Evolutionary conservation across 2,113 vertebrate species (phyloP), one percentile per base, ranked within the genome.

Genomic region (Asarcornis scutulata): DNA sequence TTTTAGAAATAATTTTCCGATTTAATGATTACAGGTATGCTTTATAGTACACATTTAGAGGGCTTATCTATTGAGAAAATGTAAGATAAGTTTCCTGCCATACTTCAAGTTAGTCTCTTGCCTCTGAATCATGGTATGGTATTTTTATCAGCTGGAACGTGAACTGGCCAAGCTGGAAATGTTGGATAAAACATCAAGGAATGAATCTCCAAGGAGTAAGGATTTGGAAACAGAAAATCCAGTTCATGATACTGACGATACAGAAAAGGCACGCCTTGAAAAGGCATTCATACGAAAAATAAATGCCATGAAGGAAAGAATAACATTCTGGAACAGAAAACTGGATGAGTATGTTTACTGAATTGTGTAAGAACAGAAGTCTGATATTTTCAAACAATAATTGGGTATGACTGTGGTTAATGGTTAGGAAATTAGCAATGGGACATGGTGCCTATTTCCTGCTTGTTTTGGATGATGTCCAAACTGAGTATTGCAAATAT

Each of bases 341-440:
- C 76, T 98, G 64, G 95, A 98, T 88, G 96, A 98, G 98, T 98
- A 96, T 86, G 97, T 97, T 86, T 80, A 73, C n/a, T 66, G 69
- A 94, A 89, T 87, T 89, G 21, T 46, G 25, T 60, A 71, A 60
- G 75, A 88, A 53, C 36, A 85, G 22, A 58, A 55, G 66, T 86
- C 55, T 71, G 42, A 44, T 93, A 60, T 52, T 77, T 82, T 68
- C 72, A 40, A 50, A 60, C 71, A 55, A 31, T 76, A 80, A 53
- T 27, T 68, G 25, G 17, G 12, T 67, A 16, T 31, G 20, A 12
- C 31, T 22, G 62, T 42, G 27, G 11, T 27, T 71, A 38, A 31
- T 38, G 21, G 10, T 74, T 36, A 62, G 42, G n/a, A 78, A 16
- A 64, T 36, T 83, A 66, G 44, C 23, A 17, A 38, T 34, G 60